These are phyloP conservation scores for Lycaena phlaeas DNA, from an alignment of 2,888 invertebrate genomes.

Conservation along the genomic window DNA sequence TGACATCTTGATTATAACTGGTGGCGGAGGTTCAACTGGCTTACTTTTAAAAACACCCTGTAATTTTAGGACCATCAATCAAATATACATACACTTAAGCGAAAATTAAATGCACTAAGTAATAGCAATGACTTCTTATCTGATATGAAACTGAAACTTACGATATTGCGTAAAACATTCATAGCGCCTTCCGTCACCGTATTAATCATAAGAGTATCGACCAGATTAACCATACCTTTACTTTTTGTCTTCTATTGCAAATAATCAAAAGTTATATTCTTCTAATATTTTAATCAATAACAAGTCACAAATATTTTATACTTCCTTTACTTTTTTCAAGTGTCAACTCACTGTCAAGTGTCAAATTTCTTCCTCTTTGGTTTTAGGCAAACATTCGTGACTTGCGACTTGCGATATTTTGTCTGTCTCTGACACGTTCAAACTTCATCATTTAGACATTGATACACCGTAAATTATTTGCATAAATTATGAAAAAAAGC, in stretches of 20 bases:
- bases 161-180: slow-evolving; percentile 60
- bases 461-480: no score
- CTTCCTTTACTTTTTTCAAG: no score
- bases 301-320: no score
- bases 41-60: slow-evolving; percentile 60
- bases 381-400: no score
- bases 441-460: no score
- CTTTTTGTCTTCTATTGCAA: slow-evolving; percentile 5
- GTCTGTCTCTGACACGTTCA: no score
- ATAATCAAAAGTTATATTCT: slow-evolving; percentile 4
- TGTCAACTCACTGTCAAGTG: no score
- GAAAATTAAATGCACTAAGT: neutral
- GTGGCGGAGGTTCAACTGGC: slow-evolving; percentile 28
- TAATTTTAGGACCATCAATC: slow-evolving; percentile 12
- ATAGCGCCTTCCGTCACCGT: slow-evolving; percentile 65
- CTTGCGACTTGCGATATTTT: no score
- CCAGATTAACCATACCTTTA: slow-evolving; percentile 62
- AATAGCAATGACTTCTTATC: slow-evolving; percentile 1
- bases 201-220: slow-evolving; percentile 59
- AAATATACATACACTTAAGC: no score
- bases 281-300: neutral
- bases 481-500: no score
- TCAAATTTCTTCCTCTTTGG: no score
- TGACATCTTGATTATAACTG: slow-evolving; percentile 60
- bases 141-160: slow-evolving; percentile 36